Evolutionary conservation across 2,888 invertebrate species (phyloP).

Genomic region (Cephus rjabovi): DNA sequence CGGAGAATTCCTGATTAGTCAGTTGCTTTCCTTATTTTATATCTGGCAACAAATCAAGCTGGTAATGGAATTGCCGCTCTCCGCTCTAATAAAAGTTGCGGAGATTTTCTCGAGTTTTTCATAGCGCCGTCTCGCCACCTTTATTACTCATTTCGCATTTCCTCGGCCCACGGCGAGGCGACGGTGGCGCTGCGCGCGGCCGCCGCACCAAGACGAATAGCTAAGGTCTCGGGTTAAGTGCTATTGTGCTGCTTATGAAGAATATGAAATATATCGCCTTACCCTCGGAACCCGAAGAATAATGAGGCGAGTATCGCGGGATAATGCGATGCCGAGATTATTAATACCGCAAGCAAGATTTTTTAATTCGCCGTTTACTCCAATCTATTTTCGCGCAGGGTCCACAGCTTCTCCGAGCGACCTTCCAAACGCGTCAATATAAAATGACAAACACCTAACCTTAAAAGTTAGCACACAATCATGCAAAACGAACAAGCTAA

Average conservation of each 20-base stretch:
- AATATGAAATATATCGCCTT: slow-evolving; percentile 4
- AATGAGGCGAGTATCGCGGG: neutral
- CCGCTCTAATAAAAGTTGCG: slow-evolving; percentile 24
- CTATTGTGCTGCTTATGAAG: slow-evolving; percentile 7
- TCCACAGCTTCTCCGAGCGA: no score
- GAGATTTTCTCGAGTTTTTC: slow-evolving; percentile 22
- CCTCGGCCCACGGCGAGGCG: slow-evolving; percentile 6
- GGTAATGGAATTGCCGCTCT: slow-evolving; percentile 25
- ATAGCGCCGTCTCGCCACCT: slow-evolving; percentile 9
- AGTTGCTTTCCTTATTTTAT: slow-evolving; percentile 18
- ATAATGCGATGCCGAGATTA: neutral
- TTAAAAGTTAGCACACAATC: no score
- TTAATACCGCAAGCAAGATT: neutral
- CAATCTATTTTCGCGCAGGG: no score
- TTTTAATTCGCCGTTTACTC: slow-evolving; percentile 7
- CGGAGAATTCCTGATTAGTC: slow-evolving; percentile 2
- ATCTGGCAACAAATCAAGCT: slow-evolving; percentile 23
- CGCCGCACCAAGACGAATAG: slow-evolving; percentile 2
- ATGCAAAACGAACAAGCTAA: no score
- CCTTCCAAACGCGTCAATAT: no score
- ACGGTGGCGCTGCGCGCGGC: slow-evolving; percentile 1
- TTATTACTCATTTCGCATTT: slow-evolving; percentile 25
- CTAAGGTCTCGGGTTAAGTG: slow-evolving; percentile 4
- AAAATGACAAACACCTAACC: no score
- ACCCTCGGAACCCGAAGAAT: neutral